Evolutionary conservation across 2,888 invertebrate species (phyloP).

Genomic region (Pterostichus niger): DNA sequence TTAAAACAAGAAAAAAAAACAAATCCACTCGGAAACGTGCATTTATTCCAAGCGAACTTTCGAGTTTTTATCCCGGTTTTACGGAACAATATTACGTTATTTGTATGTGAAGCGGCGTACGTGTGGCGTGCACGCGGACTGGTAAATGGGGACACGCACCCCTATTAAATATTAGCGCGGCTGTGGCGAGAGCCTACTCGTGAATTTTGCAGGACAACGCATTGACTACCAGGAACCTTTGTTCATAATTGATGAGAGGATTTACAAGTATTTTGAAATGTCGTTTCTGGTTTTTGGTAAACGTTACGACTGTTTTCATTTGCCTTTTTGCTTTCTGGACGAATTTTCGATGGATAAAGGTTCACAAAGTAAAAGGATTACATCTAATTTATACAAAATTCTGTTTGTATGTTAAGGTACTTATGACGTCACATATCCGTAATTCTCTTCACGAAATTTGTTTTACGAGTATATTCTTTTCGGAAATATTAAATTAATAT

Average conservation of each 20-base stretch:
- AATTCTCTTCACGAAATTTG: too few relatives aligned
- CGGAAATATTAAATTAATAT: too few relatives aligned
- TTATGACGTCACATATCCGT: too few relatives aligned
- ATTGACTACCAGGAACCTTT: slow-evolving; percentile 29
- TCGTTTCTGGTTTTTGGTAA: slow-evolving; percentile 31
- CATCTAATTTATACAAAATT: neutral
- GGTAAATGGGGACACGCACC: slow-evolving; percentile 45
- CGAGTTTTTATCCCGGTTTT: slow-evolving; percentile 3
- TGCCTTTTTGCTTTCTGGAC: neutral
- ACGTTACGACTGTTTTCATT: neutral
- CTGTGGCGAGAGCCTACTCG: neutral
- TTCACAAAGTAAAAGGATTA: neutral
- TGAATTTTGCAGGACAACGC: slow-evolving; percentile 25
- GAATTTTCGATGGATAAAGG: neutral
- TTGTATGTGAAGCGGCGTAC: slow-evolving; percentile 7
- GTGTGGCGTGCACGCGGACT: neutral
- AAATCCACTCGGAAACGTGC: neutral
- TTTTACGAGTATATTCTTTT: too few relatives aligned
- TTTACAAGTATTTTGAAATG: slow-evolving; percentile 43
- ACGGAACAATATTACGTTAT: slow-evolving; percentile 12
- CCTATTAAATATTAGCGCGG: slow-evolving; percentile 42
- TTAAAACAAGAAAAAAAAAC: slow-evolving; percentile 51
- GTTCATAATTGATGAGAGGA: slow-evolving; percentile 26
- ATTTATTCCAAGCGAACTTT: neutral
- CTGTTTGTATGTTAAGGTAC: neutral